phyloP scores from a whole-genome alignment of 2,797 vertebrate species.

The Masticophis lateralis region DNA sequence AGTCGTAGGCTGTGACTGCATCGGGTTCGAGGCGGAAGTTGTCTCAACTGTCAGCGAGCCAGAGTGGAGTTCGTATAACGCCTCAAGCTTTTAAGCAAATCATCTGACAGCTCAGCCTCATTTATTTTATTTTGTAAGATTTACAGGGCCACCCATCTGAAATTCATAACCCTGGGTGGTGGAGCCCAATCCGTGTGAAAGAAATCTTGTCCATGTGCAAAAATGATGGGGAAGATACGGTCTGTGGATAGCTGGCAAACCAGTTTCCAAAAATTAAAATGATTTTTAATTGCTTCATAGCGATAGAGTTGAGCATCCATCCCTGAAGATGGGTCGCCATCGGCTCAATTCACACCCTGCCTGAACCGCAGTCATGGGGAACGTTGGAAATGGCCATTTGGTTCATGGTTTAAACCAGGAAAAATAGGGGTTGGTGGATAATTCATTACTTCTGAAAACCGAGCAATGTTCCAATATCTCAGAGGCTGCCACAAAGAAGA shows the following conservation, averaged over 20 bases:
- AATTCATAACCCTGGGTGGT: neutral
- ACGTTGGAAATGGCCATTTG: neutral
- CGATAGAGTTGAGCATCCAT: neutral
- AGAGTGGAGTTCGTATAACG: neutral
- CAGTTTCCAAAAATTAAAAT: neutral
- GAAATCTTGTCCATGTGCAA: neutral
- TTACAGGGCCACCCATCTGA: neutral
- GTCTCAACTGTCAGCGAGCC: neutral
- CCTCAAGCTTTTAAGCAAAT: neutral
- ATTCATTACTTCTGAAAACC: neutral
- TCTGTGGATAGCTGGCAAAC: neutral
- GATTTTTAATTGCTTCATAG: neutral
- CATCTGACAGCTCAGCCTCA: neutral
- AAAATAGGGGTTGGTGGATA: neutral
- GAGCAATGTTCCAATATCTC: too few species aligned
- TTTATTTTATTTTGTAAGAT: neutral
- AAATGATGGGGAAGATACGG: neutral
- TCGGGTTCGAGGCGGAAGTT: neutral
- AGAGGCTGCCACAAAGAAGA: too few species aligned
- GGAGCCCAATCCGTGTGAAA: neutral
- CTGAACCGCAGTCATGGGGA: neutral
- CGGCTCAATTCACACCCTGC: neutral
- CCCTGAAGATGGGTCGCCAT: neutral
- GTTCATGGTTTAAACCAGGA: neutral
- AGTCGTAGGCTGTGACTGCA: neutral